These are phyloP conservation scores for Machimus atricapillus DNA, from an alignment of 2,888 invertebrate species.

Conservation along the genomic window DNA sequence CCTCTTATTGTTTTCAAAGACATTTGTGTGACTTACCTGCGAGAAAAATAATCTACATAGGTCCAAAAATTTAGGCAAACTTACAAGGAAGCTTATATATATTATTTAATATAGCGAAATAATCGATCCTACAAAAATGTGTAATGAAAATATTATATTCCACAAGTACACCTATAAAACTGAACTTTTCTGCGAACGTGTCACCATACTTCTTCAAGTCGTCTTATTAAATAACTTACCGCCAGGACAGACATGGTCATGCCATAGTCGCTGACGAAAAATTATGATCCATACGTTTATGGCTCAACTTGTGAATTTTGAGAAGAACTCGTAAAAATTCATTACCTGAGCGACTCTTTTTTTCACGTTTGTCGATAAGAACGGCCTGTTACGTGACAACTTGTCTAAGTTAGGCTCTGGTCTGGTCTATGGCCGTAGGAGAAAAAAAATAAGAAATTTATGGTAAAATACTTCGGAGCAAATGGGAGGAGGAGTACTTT, in stretches of 20 bases:
- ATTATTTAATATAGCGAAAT: too few relatives aligned
- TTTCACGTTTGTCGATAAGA: background rate
- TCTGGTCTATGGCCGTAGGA: background rate
- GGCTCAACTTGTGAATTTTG: background rate
- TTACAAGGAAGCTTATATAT: too few relatives aligned
- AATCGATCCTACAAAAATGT: background rate
- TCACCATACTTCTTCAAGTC: background rate
- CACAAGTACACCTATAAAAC: background rate
- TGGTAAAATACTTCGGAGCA: background rate
- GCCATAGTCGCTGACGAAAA: background rate
- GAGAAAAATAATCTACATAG: too few relatives aligned
- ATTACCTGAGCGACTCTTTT: background rate
- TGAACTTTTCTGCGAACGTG: background rate
- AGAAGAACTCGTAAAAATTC: background rate
- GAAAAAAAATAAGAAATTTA: background rate
- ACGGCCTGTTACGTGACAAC: background rate
- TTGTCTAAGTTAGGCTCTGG: background rate
- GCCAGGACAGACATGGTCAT: background rate
- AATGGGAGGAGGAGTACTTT: background rate
- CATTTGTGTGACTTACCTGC: too few relatives aligned
- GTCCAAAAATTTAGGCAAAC: too few relatives aligned
- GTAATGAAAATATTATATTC: background rate
- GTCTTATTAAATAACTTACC: background rate
- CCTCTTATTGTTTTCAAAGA: too few relatives aligned
- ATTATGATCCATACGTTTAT: slow-evolving; percentile 3